phyloP scores from a whole-genome alignment of 2,113 vertebrate species.

The Apodemus sylvaticus region DNA sequence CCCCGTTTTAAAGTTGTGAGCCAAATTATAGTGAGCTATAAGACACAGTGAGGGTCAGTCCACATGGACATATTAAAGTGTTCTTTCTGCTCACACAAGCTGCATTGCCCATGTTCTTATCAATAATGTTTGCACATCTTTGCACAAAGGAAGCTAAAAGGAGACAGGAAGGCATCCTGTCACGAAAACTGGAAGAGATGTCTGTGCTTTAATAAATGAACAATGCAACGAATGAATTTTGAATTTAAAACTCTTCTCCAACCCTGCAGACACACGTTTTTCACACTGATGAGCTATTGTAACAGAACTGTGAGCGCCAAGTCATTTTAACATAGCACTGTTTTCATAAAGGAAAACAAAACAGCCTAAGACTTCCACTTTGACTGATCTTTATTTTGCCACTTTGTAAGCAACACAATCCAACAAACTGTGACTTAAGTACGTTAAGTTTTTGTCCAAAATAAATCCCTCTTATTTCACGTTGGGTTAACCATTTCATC shows the following conservation, averaged over 20 bases:
- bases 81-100: constrained; percentile 46
- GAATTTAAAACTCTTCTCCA: constrained; percentile 71
- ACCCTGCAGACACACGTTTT: constrained; percentile 74
- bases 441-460: constrained; percentile 40
- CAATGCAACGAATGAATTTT: constrained; percentile 65
- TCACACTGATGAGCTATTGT: constrained; percentile 68
- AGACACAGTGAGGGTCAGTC: neutral
- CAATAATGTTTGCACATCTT: constrained; percentile 14
- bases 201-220: constrained; percentile 69
- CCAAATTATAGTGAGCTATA: constrained; percentile 42
- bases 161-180: neutral
- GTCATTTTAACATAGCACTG: constrained; percentile 65
- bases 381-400: constrained; percentile 57
- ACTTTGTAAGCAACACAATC: constrained; percentile 32
- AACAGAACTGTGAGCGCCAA: constrained; percentile 60
- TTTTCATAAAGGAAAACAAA: constrained; percentile 64
- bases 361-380: constrained; percentile 42
- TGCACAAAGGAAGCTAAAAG: constrained; percentile 41
- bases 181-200: neutral
- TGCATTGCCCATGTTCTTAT: constrained; percentile 55
- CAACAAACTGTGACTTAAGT: constrained; percentile 49
- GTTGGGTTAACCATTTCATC: constrained; percentile 4
- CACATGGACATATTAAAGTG: constrained; percentile 34
- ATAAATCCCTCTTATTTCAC: constrained; percentile 46
- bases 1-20: constrained; percentile 19